Evolutionary conservation across 2,113 vertebrate species (phyloP), one percentile per base, ranked within the genome.

Genomic region (Hypomesus transpacificus): DNA sequence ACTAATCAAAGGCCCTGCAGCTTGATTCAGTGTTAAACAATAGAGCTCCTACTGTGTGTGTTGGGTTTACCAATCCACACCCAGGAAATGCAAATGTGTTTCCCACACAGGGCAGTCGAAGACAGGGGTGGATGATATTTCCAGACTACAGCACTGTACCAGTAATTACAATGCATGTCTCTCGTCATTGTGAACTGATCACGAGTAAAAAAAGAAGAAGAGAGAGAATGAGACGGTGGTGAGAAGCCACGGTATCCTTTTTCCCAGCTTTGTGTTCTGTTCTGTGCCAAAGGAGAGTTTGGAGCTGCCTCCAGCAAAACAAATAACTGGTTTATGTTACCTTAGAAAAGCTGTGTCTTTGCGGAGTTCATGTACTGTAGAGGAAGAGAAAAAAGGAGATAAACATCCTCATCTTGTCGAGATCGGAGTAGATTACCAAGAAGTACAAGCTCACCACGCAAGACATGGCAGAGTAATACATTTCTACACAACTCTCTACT

Each of bases 161-260:
- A 46, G 39, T 13, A 46, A 46, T 46, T 46, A 7, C 39, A 80
- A 80, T 70, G 71, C 77, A 83, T 76, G 69, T 67, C 73, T 83
- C 69, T 65, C 68, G 69, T 78, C 66, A 71, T 64, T 76, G 82
- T 79, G 70, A 87, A 79, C 70, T 68, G 80, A 77, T 72, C 58
- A 66, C 58, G 76, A 70, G 82, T 75, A 73, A 39, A 70, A 17
- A 63, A 31, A 52, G 69, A 11, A 60, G 51, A 69, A 57, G 52
- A n/a, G 16, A 20, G 22, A 69, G 14, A 81, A 67, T 63, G 46
- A 67, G 18, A 14, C 61, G 75, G 74, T 17, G 1, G 52, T n/a
- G 50, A 0, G 1, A 66, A 51, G 24, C n/a, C 72, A 65, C 56
- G 51, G 20, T 62, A 62, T 72, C 79, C 22, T 56, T 16, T 16